phyloP scores from a whole-genome alignment of 1,140 invertebrate species.

The Zaprionus camerounensis region DNA sequence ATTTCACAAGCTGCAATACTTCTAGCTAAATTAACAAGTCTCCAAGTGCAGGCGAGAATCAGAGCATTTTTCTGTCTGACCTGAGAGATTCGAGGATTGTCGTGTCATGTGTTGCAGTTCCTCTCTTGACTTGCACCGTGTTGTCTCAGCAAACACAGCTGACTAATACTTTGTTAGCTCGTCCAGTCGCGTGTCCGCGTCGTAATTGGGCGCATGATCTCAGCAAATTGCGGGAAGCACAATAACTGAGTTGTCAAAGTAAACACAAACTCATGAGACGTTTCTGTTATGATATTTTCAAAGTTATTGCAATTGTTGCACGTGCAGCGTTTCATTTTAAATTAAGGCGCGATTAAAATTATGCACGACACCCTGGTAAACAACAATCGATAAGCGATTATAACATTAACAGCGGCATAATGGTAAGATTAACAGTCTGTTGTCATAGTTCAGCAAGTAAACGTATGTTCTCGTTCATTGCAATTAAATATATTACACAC shows the following conservation, averaged over 20 bases:
- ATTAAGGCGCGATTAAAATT: background rate
- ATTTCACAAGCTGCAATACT: slow-evolving; percentile 52
- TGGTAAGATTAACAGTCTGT: background rate
- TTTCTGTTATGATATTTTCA: background rate
- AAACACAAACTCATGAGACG: slow-evolving; percentile 9
- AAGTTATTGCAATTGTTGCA: background rate
- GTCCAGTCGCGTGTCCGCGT: slow-evolving; percentile 65
- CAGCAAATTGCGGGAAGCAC: slow-evolving; percentile 18
- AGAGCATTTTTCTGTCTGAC: slow-evolving; percentile 47
- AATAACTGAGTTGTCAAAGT: slow-evolving; percentile 14
- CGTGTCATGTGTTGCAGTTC: slow-evolving; percentile 57
- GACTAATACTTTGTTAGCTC: slow-evolving; percentile 57
- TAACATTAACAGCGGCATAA: background rate
- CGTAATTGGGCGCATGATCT: slow-evolving; percentile 66
- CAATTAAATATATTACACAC: background rate
- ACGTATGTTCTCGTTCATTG: background rate
- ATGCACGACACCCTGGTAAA: slow-evolving; percentile 6
- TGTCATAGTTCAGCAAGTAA: background rate
- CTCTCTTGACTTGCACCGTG: slow-evolving; percentile 11
- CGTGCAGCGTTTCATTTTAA: background rate
- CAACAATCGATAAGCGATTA: slow-evolving; percentile 10
- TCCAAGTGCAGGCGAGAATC: slow-evolving; percentile 29
- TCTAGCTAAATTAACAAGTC: slow-evolving; percentile 56
- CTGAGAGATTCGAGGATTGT: slow-evolving; percentile 7
- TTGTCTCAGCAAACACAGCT: slow-evolving; percentile 46